Percentiles rank a stretch among this genome's conserved stretches.
Evolutionary conservation across 2,113 vertebrate species (phyloP).

Genomic region (Corydoras sp.): DNA sequence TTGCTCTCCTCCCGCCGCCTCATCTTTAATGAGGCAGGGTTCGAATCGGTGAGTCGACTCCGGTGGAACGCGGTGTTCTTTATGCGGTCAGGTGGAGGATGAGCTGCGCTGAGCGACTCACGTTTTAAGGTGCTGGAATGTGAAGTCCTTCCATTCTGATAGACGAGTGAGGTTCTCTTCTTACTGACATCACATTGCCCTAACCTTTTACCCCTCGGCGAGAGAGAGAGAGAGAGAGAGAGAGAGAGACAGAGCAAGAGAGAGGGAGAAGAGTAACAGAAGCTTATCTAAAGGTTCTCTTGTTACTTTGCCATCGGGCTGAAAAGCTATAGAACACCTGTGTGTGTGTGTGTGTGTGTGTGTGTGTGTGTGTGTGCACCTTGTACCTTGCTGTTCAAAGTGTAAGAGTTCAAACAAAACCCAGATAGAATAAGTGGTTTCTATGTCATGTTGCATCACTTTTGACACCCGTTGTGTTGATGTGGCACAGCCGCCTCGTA

Average conservation of each 20-base stretch:
- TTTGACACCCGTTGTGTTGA: too few species aligned
- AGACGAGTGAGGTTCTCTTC: slow-evolving; percentile 47
- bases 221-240: slow-evolving; percentile 18
- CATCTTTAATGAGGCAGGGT: too few species aligned
- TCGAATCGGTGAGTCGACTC: too few species aligned
- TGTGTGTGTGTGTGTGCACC: not conserved
- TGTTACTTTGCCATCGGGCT: slow-evolving; percentile 40
- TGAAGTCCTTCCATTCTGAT: slow-evolving; percentile 54
- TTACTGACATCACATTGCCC: slow-evolving; percentile 42
- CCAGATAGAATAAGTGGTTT: too few species aligned
- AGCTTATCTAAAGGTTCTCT: slow-evolving; percentile 43
- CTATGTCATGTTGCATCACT: too few species aligned
- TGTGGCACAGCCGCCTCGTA: too few species aligned
- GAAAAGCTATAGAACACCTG: slow-evolving; percentile 37
- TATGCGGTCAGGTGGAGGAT: slow-evolving; percentile 12
- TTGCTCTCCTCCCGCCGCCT: too few species aligned
- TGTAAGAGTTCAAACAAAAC: not conserved
- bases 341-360: slow-evolving; percentile 26
- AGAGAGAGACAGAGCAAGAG: slow-evolving; percentile 9
- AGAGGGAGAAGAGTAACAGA: slow-evolving; percentile 33
- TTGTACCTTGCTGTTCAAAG: not conserved
- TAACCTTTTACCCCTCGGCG: slow-evolving; percentile 30
- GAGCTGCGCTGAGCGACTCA: not conserved
- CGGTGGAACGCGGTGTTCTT: not conserved
- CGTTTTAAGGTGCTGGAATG: slow-evolving; percentile 47